Percentiles rank a stretch among this genome's conserved stretches.
phyloP scores from a whole-genome alignment of 2,113 vertebrate species.

The Haemorhous mexicanus region DNA sequence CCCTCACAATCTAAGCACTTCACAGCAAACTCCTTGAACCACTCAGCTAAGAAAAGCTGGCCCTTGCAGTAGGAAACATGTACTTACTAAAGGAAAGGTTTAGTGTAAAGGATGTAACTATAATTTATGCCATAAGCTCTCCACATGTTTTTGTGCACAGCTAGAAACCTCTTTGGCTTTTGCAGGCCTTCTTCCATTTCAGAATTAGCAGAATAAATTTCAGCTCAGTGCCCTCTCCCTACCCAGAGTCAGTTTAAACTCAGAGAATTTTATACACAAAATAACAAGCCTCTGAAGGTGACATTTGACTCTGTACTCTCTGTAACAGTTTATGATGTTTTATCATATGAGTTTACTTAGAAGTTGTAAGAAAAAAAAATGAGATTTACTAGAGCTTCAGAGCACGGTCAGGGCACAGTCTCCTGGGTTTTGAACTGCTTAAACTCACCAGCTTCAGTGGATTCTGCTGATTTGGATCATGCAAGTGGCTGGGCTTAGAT shows the following conservation, averaged over 20 bases:
- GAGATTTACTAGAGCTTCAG: neutral
- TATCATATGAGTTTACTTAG: neutral
- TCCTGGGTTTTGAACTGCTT: neutral
- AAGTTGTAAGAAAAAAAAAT: neutral
- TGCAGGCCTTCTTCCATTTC: neutral
- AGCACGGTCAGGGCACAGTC: neutral
- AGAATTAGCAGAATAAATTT: neutral
- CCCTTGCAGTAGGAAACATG: neutral
- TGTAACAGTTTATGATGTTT: neutral
- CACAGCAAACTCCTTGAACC: neutral
- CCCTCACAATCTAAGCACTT: neutral
- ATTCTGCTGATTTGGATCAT: conserved; percentile 45
- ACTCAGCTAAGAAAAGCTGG: neutral
- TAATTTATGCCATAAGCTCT: conserved; percentile 23
- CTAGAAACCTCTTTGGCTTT: neutral
- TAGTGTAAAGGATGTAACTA: neutral
- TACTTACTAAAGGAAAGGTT: neutral
- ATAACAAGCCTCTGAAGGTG: neutral
- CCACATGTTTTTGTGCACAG: neutral
- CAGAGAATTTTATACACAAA: neutral
- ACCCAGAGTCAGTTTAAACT: neutral
- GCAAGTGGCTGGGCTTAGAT: neutral
- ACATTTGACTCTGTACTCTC: neutral
- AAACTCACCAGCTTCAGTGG: neutral
- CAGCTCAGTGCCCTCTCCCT: neutral